Percentiles rank a stretch among this genome's conserved stretches.
Evolutionary conservation across 2,113 vertebrate genomes (phyloP).

Genomic region (Gulo gulo): DNA sequence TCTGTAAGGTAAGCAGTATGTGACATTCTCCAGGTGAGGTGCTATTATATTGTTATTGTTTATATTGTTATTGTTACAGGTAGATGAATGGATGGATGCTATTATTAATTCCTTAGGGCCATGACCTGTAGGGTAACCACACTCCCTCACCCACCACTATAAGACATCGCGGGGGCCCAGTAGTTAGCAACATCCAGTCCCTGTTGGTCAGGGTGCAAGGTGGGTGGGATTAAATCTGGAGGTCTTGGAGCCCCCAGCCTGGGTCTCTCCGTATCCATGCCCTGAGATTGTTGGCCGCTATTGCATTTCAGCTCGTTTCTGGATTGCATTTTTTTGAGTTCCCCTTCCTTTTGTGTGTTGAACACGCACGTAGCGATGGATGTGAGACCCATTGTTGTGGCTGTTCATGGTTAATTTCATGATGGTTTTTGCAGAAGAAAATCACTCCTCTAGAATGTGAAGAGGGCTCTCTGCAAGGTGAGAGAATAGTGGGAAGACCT

Average conservation of each 20-base stretch:
- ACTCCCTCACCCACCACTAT: background rate
- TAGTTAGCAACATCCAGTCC: background rate
- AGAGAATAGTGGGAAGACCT: constrained; percentile 28
- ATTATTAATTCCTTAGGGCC: background rate
- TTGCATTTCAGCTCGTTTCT: background rate
- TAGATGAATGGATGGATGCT: background rate
- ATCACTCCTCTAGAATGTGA: background rate
- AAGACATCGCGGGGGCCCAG: background rate
- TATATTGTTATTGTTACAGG: background rate
- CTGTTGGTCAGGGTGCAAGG: background rate
- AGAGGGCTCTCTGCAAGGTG: constrained; percentile 20
- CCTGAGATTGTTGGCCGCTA: background rate
- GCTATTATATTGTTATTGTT: background rate
- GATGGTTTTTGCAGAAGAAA: constrained; percentile 43
- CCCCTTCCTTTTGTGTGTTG: background rate
- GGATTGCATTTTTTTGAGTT: background rate
- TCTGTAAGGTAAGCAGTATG: background rate
- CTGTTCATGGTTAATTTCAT: constrained; percentile 23
- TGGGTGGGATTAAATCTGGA: background rate
- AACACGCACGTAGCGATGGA: background rate
- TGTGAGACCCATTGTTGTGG: background rate
- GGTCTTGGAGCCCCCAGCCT: background rate
- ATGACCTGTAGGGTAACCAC: background rate
- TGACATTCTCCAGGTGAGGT: background rate
- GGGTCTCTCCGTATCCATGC: background rate